Conservation (phyloP, 2,888 invertebrate genomes). For the Papilio gigon region DNA sequence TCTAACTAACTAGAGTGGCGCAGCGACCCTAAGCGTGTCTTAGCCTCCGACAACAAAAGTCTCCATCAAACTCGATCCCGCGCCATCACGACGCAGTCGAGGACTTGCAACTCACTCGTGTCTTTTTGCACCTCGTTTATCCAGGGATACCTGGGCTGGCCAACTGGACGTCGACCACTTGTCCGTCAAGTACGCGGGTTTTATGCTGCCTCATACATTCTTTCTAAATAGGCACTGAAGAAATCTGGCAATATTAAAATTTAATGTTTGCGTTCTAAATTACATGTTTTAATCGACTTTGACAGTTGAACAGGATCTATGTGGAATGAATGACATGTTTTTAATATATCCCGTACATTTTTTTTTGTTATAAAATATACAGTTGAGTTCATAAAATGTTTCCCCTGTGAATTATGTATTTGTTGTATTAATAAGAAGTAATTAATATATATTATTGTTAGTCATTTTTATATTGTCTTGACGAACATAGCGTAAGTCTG, state of each 20-base stretch:
- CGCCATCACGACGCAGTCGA: too few relatives aligned
- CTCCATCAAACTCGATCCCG: too few relatives aligned
- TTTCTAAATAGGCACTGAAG: not conserved
- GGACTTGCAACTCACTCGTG: too few relatives aligned
- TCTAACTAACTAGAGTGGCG: too few relatives aligned
- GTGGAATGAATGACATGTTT: not conserved
- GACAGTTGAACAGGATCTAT: not conserved
- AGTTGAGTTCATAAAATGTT: not conserved
- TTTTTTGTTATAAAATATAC: not conserved
- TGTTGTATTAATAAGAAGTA: conserved; percentile 29
- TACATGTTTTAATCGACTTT: not conserved
- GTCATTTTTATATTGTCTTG: conserved; percentile 54
- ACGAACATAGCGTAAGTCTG: conserved; percentile 61
- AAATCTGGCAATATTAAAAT: not conserved
- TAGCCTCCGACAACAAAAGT: too few relatives aligned
- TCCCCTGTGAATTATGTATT: conserved; percentile 1
- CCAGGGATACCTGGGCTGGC: too few relatives aligned
- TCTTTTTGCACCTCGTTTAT: too few relatives aligned
- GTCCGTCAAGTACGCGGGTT: too few relatives aligned
- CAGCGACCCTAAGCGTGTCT: too few relatives aligned
- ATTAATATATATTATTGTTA: conserved; percentile 47
- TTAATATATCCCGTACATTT: not conserved
- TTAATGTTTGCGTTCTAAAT: not conserved
- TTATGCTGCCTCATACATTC: too few relatives aligned
- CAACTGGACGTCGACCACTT: too few relatives aligned